Base-by-base conservation (phyloP, 2,113 vertebrate species). In the Phrynosoma blainvillii region DNA sequence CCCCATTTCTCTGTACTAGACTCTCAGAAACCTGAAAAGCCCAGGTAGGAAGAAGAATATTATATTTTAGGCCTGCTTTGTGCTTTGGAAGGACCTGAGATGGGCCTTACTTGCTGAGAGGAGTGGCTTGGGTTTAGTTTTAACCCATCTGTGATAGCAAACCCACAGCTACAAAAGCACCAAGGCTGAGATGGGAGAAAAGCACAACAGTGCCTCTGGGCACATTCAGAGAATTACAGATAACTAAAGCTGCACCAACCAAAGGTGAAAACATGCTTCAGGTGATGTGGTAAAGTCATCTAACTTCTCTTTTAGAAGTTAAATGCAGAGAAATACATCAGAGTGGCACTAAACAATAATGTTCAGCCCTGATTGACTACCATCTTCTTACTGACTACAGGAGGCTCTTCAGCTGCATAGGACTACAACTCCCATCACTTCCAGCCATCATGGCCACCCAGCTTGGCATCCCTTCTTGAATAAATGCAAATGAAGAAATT, bases 1-100 rank as follows among this genome's bases (percentile, higher is more conserved):
- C 99, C 0, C 99, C 98, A 0, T 98, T 99, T 54, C 98, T 97
- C 89, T 98, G 93, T 54, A 99, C 98, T 80, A 99, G 95, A 47
- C 97, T 98, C 96, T 99, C 99, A 0, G 99, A 98, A 65, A 99
- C 98, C 98, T 99, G 91, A 6, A 18, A 18, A 59, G 79, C 36
- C 56, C 52, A 75, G 79, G 86, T 30, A 2, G 81, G 14, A 32
- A 66, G 36, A 30, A 1, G 66, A 68, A 1, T 23, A 27, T 25
- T 68, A 12, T 66, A 27, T 3, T 16, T 56, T 5, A 14, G 3
- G 40, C 21, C 23, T 52, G n/a, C 42, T 1, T 16, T 4, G 1
- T 1, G 8, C 42, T 27, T 32, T 56, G 40, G 20, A n/a, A 82
- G 21, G 40, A 75, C 36, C 32, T 75, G 74, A 65, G 62, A 8